Conservation (phyloP, 2,113 vertebrate genomes). For the Indicator indicator region DNA sequence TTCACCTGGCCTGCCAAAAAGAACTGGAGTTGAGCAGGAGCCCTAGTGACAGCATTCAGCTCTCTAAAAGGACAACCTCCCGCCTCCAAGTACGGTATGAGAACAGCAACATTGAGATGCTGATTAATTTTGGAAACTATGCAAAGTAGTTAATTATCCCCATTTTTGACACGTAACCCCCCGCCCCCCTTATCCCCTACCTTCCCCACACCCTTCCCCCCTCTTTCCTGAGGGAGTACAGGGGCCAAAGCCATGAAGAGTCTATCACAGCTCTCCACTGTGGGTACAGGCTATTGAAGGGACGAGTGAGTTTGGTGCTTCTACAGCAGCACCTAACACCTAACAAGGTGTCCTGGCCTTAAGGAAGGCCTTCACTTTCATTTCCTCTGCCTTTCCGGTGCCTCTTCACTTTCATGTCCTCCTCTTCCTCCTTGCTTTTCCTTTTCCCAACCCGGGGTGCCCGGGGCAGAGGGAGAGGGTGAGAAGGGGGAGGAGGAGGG, state of each 20-base stretch:
- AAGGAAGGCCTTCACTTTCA: constrained; percentile 74
- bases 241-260: constrained; percentile 40
- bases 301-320: constrained; percentile 44
- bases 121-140: constrained; percentile 39
- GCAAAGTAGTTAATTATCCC: background rate
- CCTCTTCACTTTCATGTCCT: constrained; percentile 80
- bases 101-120: constrained; percentile 50
- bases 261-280: constrained; percentile 5
- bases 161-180: background rate
- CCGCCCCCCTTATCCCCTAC: background rate
- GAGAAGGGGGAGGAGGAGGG: constrained; percentile 28
- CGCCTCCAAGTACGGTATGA: background rate
- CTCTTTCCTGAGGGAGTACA: background rate
- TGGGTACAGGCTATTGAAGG: constrained; percentile 18
- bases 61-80: background rate
- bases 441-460: constrained; percentile 74
- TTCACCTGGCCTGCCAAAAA: constrained; percentile 65
- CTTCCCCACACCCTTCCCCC: background rate
- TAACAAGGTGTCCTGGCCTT: background rate
- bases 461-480: constrained; percentile 54
- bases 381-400: constrained; percentile 82
- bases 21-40: background rate
- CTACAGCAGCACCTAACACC: background rate
- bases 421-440: constrained; percentile 77
- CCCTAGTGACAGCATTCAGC: background rate